Conservation (phyloP, 1,140 invertebrate genomes). For the Ooceraea biroi region DNA sequence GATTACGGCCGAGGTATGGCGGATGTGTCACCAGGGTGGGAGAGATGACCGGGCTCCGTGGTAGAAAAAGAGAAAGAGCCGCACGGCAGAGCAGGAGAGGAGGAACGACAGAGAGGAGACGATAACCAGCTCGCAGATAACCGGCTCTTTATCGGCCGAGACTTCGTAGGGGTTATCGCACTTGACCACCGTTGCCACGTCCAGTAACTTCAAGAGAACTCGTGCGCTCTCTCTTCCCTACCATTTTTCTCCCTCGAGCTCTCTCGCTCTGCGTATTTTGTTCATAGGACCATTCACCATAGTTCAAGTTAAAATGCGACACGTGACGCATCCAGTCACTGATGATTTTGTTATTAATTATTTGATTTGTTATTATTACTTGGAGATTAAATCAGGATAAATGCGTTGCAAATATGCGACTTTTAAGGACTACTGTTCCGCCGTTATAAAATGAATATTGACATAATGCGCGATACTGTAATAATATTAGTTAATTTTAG, state of each 20-base stretch:
- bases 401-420: background rate
- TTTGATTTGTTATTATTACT: background rate
- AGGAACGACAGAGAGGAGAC: conserved; percentile 48
- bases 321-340: background rate
- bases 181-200: conserved; percentile 78
- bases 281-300: conserved; percentile 6
- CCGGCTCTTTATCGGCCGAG: conserved; percentile 75
- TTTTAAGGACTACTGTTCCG: background rate
- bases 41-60: conserved; percentile 53
- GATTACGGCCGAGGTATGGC: conserved; percentile 65
- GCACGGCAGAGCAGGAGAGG: background rate
- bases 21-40: conserved; percentile 61
- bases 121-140: conserved; percentile 75
- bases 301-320: background rate
- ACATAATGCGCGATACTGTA: background rate
- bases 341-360: background rate
- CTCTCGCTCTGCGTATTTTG: conserved; percentile 46
- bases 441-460: background rate
- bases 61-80: conserved; percentile 43
- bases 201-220: conserved; percentile 57
- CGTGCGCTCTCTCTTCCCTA: conserved; percentile 44
- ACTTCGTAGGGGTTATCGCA: conserved; percentile 80
- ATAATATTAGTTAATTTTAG: conserved; percentile 10
- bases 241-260: background rate
- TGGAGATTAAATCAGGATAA: background rate